A percentile compares a stretch with the other conserved stretches of the same genome.
phyloP scores from a whole-genome alignment of 2,113 vertebrate genomes.

The Eurypyga helias region DNA sequence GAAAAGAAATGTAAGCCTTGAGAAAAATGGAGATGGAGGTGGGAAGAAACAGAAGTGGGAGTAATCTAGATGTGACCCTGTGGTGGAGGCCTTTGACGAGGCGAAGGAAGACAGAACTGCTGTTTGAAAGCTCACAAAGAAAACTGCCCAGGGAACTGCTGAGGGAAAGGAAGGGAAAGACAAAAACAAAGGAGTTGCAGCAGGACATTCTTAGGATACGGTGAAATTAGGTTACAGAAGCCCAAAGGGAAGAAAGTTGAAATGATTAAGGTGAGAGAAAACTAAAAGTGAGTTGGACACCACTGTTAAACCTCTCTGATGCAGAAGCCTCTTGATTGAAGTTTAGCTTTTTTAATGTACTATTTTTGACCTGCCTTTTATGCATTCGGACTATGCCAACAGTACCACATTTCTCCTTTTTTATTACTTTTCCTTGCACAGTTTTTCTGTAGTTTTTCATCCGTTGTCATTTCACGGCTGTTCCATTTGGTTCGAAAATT shows the following conservation, averaged over 20 bases:
- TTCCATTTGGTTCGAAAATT: neutral
- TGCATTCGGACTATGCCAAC: neutral
- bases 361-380: neutral
- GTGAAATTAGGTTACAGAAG: neutral
- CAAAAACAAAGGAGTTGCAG: neutral
- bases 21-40: neutral
- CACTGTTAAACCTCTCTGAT: neutral
- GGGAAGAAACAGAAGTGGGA: neutral
- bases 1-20: neutral
- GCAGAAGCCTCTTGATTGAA: neutral
- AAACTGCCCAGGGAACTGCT: neutral
- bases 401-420: neutral
- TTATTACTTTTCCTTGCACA: neutral
- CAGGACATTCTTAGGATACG: neutral
- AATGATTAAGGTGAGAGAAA: neutral
- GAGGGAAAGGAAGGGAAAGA: neutral
- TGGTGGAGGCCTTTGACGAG: neutral
- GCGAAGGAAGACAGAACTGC: neutral
- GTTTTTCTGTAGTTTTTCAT: neutral
- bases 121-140: neutral
- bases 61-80: neutral
- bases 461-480: rapidly evolving
- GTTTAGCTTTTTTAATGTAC: neutral
- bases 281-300: neutral
- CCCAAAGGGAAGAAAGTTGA: neutral